phyloP scores from a whole-genome alignment of 1,140 invertebrate genomes.

The Zaprionus nigranus region DNA sequence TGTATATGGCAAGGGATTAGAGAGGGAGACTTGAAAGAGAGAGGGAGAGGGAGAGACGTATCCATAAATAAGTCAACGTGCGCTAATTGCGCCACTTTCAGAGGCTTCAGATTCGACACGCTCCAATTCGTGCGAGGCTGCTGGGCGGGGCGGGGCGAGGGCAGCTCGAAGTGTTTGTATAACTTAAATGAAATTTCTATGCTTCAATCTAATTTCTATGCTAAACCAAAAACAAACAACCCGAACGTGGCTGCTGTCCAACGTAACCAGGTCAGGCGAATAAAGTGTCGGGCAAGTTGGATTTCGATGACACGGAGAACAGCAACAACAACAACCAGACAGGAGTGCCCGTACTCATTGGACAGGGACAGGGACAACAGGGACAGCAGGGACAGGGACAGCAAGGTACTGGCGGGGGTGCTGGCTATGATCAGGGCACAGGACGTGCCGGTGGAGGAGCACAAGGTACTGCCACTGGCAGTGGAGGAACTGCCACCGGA shows the following conservation, averaged over 20 bases:
- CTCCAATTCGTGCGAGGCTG: conserved; percentile 62
- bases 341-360: conserved; percentile 49
- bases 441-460: conserved; percentile 36
- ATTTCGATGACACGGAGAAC: conserved; percentile 73
- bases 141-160: neutral
- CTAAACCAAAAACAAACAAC: conserved; percentile 80
- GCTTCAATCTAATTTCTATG: conserved; percentile 77
- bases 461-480: conserved; percentile 2
- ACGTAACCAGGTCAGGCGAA: conserved; percentile 74
- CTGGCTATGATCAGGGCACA: too few species aligned
- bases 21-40: neutral
- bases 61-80: conserved; percentile 75
- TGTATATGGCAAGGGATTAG: conserved; percentile 17
- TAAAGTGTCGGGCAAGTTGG: conserved; percentile 82
- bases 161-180: conserved; percentile 62
- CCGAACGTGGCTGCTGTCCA: conserved; percentile 3
- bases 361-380: conserved; percentile 37
- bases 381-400: conserved; percentile 23
- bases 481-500: conserved; percentile 12
- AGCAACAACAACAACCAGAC: conserved; percentile 63
- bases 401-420: conserved; percentile 26
- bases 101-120: conserved; percentile 49
- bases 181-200: conserved; percentile 78
- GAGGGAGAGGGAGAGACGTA: conserved; percentile 16
- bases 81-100: conserved; percentile 69